A percentile compares a stretch with the other conserved stretches of the same genome.
These are phyloP conservation scores for Dinothrombium tinctorium DNA, from an alignment of 1,140 invertebrate genomes.

Conservation along the genomic window DNA sequence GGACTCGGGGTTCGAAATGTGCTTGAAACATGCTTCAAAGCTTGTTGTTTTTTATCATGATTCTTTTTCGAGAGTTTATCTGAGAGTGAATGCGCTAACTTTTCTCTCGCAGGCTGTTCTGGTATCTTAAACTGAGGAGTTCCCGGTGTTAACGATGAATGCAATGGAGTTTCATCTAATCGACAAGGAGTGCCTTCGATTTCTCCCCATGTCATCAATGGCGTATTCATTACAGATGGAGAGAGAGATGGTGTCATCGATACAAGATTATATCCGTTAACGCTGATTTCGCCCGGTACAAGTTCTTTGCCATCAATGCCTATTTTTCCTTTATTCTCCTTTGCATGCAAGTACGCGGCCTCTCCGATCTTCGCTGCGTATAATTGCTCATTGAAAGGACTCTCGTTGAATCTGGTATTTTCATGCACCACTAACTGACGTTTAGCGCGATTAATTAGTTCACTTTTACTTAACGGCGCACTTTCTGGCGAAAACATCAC, in stretches of 20 bases:
- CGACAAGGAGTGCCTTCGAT: constrained; percentile 87
- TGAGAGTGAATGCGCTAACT: constrained; percentile 59
- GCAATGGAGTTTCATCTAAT: constrained; percentile 22
- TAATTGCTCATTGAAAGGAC: constrained; percentile 51
- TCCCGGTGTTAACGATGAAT: constrained; percentile 29
- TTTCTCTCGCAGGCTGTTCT: constrained; percentile 49
- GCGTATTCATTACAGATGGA: constrained; percentile 46
- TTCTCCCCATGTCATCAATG: constrained; percentile 96
- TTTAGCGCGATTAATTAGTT: constrained; percentile 44
- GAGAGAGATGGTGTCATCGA: constrained; percentile 54
- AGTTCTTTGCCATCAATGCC: constrained; percentile 76
- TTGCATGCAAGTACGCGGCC: constrained; percentile 25
- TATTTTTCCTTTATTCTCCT: constrained; percentile 45
- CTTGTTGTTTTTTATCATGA: constrained; percentile 36
- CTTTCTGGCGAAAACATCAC: constrained; percentile 91
- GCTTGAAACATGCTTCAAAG: constrained; percentile 22
- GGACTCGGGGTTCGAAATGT: constrained; percentile 15
- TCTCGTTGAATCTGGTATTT: constrained; percentile 53
- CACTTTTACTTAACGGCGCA: constrained; percentile 40
- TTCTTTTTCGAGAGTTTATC: constrained; percentile 69
- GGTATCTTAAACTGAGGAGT: constrained; percentile 60
- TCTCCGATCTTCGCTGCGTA: constrained; percentile 46
- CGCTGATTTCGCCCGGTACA: constrained; percentile 28
- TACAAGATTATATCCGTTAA: constrained; percentile 56
- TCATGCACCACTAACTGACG: constrained; percentile 46